Evolutionary conservation across 2,797 vertebrate species (phyloP), one percentile per base, ranked within the genome.

Genomic region (Kryptolebias ocellatus): DNA sequence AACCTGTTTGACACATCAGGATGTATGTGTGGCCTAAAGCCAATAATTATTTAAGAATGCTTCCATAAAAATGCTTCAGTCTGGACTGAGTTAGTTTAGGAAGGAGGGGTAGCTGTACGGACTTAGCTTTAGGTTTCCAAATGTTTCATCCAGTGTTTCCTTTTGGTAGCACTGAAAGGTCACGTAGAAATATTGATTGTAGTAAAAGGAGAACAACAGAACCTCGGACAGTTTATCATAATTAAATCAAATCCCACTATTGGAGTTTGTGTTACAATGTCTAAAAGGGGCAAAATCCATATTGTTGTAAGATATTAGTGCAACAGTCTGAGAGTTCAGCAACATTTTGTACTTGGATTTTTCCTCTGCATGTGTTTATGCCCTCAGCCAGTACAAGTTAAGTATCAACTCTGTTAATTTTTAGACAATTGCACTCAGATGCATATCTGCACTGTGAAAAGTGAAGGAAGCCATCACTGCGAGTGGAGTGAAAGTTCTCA

Each of bases 181-280:
- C 57, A 81, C 70, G 74, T 46, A 58, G 16, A 74, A 59, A 1
- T 65, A 74, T 79, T 37, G 76, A 81, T 81, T 42, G 5, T 39
- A 4, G 45, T 47, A 34, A 17, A 27, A 52, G 60, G 24, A 31
- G 34, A 64, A 47, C n/a, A 37, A 12, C 15, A 18, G 39, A 66
- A 63, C 31, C 34, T 76, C 27, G 58, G 17, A 53, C 47, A 52
- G 16, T 29, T 54, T 59, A 49, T 56, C 46, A 37, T 64, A 29
- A 11, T 11, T 39, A 4, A 67, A 7, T 64, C 16, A 67, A 44
- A 42, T 42, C 11, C 12, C 39, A 51, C 10, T 10, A 10, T 57
- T 37, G 56, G n/a, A 46, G 28, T 12, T 11, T 28, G 5, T 12
- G 56, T 24, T 59, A 12, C 37, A 10, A 12, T 12, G 16, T 59